Percentiles rank a stretch among this genome's conserved stretches.
phyloP scores from a whole-genome alignment of 2,888 invertebrate genomes.

The Amitus sp. region DNA sequence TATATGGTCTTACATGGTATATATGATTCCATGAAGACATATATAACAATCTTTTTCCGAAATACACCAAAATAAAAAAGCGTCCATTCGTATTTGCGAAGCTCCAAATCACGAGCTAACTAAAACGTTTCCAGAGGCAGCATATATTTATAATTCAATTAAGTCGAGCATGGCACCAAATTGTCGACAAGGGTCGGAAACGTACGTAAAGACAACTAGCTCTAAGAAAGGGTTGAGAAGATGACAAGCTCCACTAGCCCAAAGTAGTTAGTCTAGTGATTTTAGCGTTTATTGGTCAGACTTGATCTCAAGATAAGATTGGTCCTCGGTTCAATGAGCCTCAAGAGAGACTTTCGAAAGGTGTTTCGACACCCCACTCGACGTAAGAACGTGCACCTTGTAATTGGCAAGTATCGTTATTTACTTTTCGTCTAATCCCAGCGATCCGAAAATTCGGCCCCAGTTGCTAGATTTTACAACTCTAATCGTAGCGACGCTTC shows the following conservation, averaged over 20 bases:
- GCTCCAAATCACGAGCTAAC: too few relatives aligned
- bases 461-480: background rate
- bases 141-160: slow-evolving; percentile 29
- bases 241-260: slow-evolving; percentile 48
- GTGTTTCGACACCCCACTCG: slow-evolving; percentile 50
- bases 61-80: too few relatives aligned
- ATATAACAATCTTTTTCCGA: too few relatives aligned
- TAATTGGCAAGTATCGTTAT: slow-evolving; percentile 34
- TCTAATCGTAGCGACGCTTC: background rate
- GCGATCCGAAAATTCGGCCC: slow-evolving; percentile 16
- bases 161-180: slow-evolving; percentile 7
- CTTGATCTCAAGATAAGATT: slow-evolving; percentile 61
- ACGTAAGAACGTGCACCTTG: slow-evolving; percentile 39
- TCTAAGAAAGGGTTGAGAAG: slow-evolving; percentile 46
- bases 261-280: slow-evolving; percentile 62
- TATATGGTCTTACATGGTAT: too few relatives aligned
- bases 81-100: too few relatives aligned
- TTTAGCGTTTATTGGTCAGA: slow-evolving; percentile 61
- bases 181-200: slow-evolving; percentile 11
- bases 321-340: slow-evolving; percentile 55
- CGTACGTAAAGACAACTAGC: slow-evolving; percentile 43
- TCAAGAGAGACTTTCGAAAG: slow-evolving; percentile 52
- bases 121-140: background rate
- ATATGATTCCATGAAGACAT: too few relatives aligned
- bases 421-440: slow-evolving; percentile 40